Percentiles rank a stretch among this genome's conserved stretches.
These are phyloP conservation scores for Theropithecus gelada DNA, from an alignment of 2,113 vertebrate genomes.

Conservation along the genomic window DNA sequence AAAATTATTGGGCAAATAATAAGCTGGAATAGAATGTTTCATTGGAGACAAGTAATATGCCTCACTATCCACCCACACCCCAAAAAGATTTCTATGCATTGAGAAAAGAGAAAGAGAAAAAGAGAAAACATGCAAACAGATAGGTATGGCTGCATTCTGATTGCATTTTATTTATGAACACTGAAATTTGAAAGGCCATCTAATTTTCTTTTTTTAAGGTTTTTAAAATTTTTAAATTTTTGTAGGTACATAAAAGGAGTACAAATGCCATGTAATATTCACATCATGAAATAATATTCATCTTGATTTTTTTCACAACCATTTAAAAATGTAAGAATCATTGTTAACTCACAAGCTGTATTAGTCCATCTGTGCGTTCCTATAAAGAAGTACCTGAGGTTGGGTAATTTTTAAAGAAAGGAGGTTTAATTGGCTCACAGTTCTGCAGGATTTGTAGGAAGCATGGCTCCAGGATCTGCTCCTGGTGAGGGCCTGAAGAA, in stretches of 20 bases:
- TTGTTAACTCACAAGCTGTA: neutral
- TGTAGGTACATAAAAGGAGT: no score
- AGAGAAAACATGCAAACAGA: neutral
- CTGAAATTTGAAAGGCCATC: neutral
- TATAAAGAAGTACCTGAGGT: no score
- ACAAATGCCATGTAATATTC: neutral
- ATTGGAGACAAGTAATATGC: neutral
- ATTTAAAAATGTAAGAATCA: neutral
- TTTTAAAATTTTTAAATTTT: no score
- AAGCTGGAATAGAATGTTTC: neutral
- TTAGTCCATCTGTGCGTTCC: no score
- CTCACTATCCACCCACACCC: neutral
- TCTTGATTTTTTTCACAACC: neutral
- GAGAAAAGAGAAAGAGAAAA: neutral
- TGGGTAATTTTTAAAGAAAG: no score
- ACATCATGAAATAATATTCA: neutral
- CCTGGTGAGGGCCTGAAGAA: no score
- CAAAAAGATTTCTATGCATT: neutral
- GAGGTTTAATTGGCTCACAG: no score
- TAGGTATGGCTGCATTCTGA: neutral
- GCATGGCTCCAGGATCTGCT: no score
- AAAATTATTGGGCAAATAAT: neutral
- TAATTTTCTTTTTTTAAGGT: neutral
- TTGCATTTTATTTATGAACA: neutral
- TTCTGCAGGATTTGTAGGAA: no score